Base-by-base conservation (phyloP, 2,888 invertebrate genomes). In the Leucoma salicis region DNA sequence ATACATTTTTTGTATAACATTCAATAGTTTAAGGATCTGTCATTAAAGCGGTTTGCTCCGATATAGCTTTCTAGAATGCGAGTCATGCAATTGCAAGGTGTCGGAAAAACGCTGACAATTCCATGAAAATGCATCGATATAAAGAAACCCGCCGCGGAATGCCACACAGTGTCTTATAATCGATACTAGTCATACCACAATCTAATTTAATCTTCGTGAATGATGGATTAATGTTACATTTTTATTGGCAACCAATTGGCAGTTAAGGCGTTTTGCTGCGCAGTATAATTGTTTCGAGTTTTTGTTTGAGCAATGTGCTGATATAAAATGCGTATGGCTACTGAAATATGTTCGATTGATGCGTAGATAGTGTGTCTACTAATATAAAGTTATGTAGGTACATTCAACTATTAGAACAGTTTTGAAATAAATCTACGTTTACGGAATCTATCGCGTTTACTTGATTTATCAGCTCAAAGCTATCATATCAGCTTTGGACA, bases 61-160 rank as follows among this genome's bases (percentile, higher is more conserved):
- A 73, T 72, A 80, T 79, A 76, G 75, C 86, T 87, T 83, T 88
- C 86, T 88, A 88, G 86, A 85, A 88, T 87, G 85, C 81, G 68
- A 83, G 72, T 71, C 79, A 85, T 83, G 84, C 85, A 77, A 79
- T 85, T 83, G 85, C 81, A 76, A 86, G 88, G 88, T 88, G 88
- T 84, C 69, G 84, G 88, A 88, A 89, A 89, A 89, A 88, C 85
- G 77, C 71, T 70, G 68, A 75, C 80, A 71, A 85, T 86, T 82
- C 88, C 78, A 86, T 89, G 86, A 87, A 89, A 89, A 89, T 88
- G 82, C 79, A 86, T 77, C 62, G 69, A 57, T 53, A 64, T 73
- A 74, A 83, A 88, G 86, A 88, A 87, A 87, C 88, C 79, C 66
- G 82, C 74, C 64, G 50, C 50, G 80, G 84, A 84, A 87, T 87